phyloP scores from a whole-genome alignment of 2,888 invertebrate genomes.

The Ochropleura plecta region DNA sequence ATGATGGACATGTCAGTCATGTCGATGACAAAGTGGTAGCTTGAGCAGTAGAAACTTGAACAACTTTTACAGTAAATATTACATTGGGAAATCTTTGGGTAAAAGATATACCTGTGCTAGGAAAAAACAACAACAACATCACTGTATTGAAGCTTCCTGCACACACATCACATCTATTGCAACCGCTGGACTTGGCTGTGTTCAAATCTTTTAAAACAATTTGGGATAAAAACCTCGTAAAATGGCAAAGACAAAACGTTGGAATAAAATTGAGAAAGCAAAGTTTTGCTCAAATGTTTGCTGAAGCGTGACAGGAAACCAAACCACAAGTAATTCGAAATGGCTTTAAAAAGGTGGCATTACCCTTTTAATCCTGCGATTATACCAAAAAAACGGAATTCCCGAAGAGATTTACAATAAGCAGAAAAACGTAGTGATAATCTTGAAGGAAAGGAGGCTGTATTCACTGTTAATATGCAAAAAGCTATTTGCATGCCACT shows the following conservation, averaged over 20 bases:
- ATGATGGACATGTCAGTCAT: slow-evolving; percentile 6
- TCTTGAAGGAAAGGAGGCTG: no score
- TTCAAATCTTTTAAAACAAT: slow-evolving; percentile 52
- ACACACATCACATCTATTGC: slow-evolving; percentile 56
- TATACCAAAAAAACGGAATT: slow-evolving; percentile 2
- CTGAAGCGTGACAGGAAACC: slow-evolving; percentile 34
- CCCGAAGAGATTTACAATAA: no score
- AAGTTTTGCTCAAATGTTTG: slow-evolving; percentile 32
- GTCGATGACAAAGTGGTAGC: not conserved
- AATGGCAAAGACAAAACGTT: slow-evolving; percentile 32
- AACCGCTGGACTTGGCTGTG: slow-evolving; percentile 53
- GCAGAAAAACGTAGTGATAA: no score
- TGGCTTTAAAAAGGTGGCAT: slow-evolving; percentile 14
- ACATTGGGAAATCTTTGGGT: no score
- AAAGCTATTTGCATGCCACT: no score
- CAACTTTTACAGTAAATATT: no score
- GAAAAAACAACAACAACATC: no score
- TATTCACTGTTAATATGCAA: no score
- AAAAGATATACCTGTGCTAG: no score
- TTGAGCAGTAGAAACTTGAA: no score
- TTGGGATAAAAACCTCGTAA: slow-evolving; percentile 21
- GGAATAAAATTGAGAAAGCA: slow-evolving; percentile 26
- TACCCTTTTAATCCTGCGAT: slow-evolving; percentile 5
- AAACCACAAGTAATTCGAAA: slow-evolving; percentile 13
- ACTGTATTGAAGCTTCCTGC: slow-evolving; percentile 55